These are phyloP conservation scores for Rhabdophis nuchalis DNA, from an alignment of 2,797 vertebrate genomes.

Conservation along the genomic window DNA sequence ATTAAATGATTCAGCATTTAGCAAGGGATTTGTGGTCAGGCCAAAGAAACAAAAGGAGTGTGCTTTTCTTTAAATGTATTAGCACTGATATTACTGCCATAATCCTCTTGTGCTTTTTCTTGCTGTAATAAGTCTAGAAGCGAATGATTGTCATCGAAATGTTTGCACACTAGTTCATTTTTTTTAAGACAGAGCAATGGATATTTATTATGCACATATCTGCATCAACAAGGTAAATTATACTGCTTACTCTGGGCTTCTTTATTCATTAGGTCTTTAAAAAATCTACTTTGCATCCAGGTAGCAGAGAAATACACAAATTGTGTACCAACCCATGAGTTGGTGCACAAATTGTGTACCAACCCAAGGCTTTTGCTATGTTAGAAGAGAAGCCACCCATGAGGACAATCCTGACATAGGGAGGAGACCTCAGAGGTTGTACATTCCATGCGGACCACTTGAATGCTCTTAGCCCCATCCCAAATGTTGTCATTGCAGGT, in stretches of 20 bases:
- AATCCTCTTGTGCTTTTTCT: slow-evolving; percentile 3
- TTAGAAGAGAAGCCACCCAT: slow-evolving; percentile 55
- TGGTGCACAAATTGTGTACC: slow-evolving; percentile 69
- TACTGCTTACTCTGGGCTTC: slow-evolving; percentile 82
- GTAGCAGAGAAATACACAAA: slow-evolving; percentile 75
- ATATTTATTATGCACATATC: slow-evolving; percentile 87
- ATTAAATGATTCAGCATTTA: not conserved
- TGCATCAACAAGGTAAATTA: slow-evolving; percentile 84
- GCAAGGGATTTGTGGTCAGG: slow-evolving; percentile 17
- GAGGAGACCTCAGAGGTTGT: not conserved
- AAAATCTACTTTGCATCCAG: slow-evolving; percentile 89
- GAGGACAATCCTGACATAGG: slow-evolving; percentile 39
- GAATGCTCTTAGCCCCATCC: not conserved
- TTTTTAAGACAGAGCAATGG: slow-evolving; percentile 77
- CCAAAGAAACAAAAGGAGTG: not conserved
- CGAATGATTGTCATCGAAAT: not conserved
- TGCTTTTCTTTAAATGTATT: slow-evolving; percentile 16
- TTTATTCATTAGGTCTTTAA: slow-evolving; percentile 88
- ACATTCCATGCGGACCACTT: not conserved
- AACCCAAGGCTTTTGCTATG: slow-evolving; percentile 48
- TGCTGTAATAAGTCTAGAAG: slow-evolving; percentile 4
- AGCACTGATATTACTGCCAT: not conserved
- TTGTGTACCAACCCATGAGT: slow-evolving; percentile 66
- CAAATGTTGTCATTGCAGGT: not conserved
- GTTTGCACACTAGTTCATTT: not conserved